These are phyloP conservation scores for Caenorhabditis japonica DNA, from an alignment of 2,888 invertebrate species.

Conservation along the genomic window DNA sequence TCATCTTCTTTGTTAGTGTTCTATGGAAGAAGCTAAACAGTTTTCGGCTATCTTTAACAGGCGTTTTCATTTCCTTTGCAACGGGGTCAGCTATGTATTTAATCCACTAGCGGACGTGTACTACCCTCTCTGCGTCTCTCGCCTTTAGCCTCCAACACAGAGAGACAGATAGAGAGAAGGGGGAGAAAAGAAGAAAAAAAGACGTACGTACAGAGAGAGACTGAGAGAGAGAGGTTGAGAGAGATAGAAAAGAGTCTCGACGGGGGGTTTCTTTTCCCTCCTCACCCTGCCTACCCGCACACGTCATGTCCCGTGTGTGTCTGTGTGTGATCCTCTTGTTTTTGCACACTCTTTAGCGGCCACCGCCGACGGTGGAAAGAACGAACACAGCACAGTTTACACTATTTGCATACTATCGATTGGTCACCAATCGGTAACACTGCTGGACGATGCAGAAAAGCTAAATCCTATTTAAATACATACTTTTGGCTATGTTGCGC, in stretches of 20 bases:
- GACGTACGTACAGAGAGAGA: conserved; percentile 9
- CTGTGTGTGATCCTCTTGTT: not conserved
- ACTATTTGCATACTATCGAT: conserved; percentile 53
- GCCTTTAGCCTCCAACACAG: conserved; percentile 3
- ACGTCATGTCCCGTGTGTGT: not conserved
- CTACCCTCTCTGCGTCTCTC: conserved; percentile 3
- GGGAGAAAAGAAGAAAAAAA: not conserved
- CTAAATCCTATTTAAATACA: too few relatives aligned
- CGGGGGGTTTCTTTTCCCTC: conserved; percentile 11
- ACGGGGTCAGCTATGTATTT: too few relatives aligned
- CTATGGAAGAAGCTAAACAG: too few relatives aligned
- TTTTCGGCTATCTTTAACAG: too few relatives aligned
- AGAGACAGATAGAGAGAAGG: too few relatives aligned
- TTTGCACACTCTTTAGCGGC: conserved; percentile 9
- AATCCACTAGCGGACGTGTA: conserved; percentile 20
- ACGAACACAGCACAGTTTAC: conserved; percentile 51
- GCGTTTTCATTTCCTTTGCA: too few relatives aligned
- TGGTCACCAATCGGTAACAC: conserved; percentile 27
- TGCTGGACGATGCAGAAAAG: not conserved
- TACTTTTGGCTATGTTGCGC: too few relatives aligned
- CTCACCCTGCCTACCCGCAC: not conserved
- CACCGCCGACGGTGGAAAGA: conserved; percentile 25
- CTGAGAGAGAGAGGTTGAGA: conserved; percentile 5
- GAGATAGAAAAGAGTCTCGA: conserved; percentile 15
- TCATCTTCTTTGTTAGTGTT: too few relatives aligned